A percentile compares a stretch with the other conserved stretches of the same genome.
Conservation (phyloP, 2,797 vertebrate genomes). For the Liasis olivaceus region DNA sequence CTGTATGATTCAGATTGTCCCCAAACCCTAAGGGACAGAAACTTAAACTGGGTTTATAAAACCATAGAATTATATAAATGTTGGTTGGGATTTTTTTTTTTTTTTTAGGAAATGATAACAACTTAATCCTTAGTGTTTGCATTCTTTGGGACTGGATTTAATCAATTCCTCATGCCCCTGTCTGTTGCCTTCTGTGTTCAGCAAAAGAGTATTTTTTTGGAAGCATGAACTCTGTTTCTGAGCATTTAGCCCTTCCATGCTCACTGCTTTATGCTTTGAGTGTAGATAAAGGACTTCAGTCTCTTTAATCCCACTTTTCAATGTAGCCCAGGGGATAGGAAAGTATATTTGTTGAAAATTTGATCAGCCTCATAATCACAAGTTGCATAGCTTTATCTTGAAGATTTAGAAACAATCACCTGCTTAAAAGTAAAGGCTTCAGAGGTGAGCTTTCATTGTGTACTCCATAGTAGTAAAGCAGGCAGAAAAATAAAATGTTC, state of each 20-base stretch:
- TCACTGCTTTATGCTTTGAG: slow-evolving; percentile 53
- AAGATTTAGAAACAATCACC: background rate
- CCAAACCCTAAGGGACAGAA: slow-evolving; percentile 76
- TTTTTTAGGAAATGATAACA: slow-evolving; percentile 70
- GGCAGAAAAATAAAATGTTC: background rate
- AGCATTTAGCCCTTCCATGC: slow-evolving; percentile 61
- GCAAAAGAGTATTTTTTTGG: slow-evolving; percentile 53
- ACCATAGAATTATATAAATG: slow-evolving; percentile 83
- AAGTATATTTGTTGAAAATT: background rate
- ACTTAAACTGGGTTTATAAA: slow-evolving; percentile 83
- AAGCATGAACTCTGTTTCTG: slow-evolving; percentile 55
- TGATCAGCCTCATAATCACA: background rate
- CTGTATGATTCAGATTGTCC: slow-evolving; percentile 75
- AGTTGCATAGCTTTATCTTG: background rate
- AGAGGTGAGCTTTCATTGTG: background rate
- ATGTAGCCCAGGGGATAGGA: background rate
- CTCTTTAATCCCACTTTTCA: background rate
- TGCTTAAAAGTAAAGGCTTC: background rate
- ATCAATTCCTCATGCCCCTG: slow-evolving; percentile 66
- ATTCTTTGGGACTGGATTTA: slow-evolving; percentile 72
- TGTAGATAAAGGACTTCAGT: background rate
- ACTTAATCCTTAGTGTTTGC: slow-evolving; percentile 77
- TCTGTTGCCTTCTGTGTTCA: slow-evolving; percentile 69
- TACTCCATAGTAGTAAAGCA: background rate
- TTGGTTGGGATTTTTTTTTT: slow-evolving; percentile 67